Evolutionary conservation across 2,797 vertebrate species (phyloP).

Genomic region (Aeoliscus strigatus): DNA sequence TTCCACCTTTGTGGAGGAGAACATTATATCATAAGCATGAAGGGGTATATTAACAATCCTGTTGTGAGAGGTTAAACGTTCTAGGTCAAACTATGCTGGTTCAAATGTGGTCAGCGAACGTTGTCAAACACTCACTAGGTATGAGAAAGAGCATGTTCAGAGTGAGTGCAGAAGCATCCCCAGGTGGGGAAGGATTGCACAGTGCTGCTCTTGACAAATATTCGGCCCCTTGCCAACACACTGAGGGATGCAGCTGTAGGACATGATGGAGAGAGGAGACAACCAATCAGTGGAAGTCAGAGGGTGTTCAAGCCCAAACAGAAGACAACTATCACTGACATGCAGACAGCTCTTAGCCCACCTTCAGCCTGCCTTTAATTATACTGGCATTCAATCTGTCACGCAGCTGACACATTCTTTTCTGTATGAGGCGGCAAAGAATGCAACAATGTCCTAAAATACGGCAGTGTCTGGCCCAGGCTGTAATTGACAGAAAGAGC

Average conservation of each 20-base stretch:
- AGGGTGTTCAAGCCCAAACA: conserved; percentile 29
- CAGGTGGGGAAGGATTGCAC: conserved; percentile 15
- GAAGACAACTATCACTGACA: conserved; percentile 35
- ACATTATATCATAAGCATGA: too few species aligned
- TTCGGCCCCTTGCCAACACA: conserved; percentile 4
- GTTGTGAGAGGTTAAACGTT: conserved; percentile 37
- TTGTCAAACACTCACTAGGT: conserved; percentile 29
- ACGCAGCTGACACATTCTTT: conserved; percentile 31
- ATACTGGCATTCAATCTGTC: conserved; percentile 37
- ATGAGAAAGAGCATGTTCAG: conserved; percentile 20
- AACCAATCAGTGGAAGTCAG: conserved; percentile 21
- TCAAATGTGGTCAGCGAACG: conserved; percentile 1
- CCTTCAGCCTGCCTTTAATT: conserved; percentile 53
- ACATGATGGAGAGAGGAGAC: conserved; percentile 18
- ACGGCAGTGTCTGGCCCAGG: conserved; percentile 4
- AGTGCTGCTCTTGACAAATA: conserved; percentile 14
- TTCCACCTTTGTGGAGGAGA: too few species aligned
- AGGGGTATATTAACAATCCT: too few species aligned
- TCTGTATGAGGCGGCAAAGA: conserved; percentile 34
- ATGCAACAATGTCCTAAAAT: conserved; percentile 16
- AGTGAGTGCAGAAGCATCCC: conserved; percentile 13
- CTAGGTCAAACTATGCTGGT: conserved; percentile 10
- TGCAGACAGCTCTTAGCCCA: conserved; percentile 42
- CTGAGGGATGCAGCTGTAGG: conserved; percentile 15
- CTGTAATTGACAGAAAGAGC: too few species aligned